Percentiles rank a stretch among this genome's conserved stretches.
Evolutionary conservation across 2,888 invertebrate species (phyloP).

Genomic region (Thumatha senex): DNA sequence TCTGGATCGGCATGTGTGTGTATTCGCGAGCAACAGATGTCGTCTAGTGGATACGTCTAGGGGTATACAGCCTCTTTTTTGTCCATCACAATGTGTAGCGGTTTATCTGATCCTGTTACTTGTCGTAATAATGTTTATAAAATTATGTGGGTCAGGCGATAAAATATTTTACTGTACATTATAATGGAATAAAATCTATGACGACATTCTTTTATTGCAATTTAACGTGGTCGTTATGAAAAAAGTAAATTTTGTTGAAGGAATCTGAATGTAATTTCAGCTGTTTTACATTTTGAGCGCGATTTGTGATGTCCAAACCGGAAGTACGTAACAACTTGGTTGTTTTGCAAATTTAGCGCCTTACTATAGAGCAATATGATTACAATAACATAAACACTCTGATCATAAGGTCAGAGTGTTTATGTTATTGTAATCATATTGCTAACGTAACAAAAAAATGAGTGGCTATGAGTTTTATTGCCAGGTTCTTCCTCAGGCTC

Average conservation of each 20-base stretch:
- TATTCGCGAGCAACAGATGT: conserved; percentile 66
- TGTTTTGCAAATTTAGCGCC: conserved; percentile 2
- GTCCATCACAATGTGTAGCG: conserved; percentile 55
- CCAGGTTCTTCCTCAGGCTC: too few species aligned
- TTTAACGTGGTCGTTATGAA: background rate
- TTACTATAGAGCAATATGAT: too few species aligned
- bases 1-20: conserved; percentile 73
- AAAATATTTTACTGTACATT: background rate
- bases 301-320: background rate
- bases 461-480: too few species aligned
- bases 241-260: background rate
- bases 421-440: background rate
- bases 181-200: background rate
- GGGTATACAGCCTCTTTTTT: conserved; percentile 47
- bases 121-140: conserved; percentile 31
- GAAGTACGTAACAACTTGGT: conserved; percentile 5
- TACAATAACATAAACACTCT: too few species aligned
- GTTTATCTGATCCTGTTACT: conserved; percentile 59
- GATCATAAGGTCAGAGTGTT: too few species aligned
- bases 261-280: background rate
- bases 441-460: background rate
- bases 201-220: background rate
- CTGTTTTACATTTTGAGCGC: background rate
- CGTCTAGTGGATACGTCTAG: conserved; percentile 38
- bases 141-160: conserved; percentile 33